These are phyloP conservation scores for Scaeva pyrastri DNA, from an alignment of 2,888 invertebrate species.

Conservation along the genomic window DNA sequence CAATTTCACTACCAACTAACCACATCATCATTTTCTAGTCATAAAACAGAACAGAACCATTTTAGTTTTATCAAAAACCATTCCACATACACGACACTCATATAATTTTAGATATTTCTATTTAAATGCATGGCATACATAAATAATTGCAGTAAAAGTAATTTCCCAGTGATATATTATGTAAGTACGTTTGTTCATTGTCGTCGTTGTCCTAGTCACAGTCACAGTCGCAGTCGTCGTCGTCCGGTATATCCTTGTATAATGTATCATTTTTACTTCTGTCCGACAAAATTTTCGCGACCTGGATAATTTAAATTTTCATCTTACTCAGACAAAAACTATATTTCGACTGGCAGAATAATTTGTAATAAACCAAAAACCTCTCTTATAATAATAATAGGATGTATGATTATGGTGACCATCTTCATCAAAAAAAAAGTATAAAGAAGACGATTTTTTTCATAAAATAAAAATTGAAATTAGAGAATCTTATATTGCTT, in stretches of 20 bases:
- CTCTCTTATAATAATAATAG: too few species aligned
- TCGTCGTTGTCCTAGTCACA: background rate
- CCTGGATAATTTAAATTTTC: conserved; percentile 41
- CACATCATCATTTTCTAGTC: too few species aligned
- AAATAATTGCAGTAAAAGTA: background rate
- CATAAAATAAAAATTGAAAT: too few species aligned
- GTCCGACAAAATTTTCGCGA: conserved; percentile 45
- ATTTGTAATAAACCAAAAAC: background rate
- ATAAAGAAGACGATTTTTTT: background rate
- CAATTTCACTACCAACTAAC: too few species aligned
- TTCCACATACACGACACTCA: background rate
- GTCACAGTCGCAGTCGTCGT: background rate
- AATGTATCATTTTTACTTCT: conserved; percentile 56
- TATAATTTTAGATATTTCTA: background rate
- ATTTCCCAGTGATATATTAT: conserved; percentile 36
- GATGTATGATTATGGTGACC: background rate
- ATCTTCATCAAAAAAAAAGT: background rate
- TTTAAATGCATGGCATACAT: background rate
- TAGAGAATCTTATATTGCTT: too few species aligned
- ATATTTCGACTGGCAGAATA: conserved; percentile 34
- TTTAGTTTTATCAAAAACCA: background rate
- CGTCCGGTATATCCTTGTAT: conserved; percentile 30
- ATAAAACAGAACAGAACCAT: too few species aligned
- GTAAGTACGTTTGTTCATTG: background rate
- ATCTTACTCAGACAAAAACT: conserved; percentile 57